Conservation (phyloP, 2,113 vertebrate genomes). For the Indri indri region DNA sequence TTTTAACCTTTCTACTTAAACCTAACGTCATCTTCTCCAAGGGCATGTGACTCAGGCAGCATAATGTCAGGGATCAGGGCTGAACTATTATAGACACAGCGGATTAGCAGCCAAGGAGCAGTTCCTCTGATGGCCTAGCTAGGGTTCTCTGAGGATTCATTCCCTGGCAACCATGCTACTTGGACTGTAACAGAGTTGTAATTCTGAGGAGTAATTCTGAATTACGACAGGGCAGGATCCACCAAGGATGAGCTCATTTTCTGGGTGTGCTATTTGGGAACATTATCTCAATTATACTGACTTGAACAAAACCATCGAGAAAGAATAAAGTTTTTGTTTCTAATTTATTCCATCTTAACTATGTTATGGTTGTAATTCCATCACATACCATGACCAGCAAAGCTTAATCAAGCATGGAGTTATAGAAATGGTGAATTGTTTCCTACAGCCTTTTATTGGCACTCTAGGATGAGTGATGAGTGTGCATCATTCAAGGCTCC, state of each 20-base stretch:
- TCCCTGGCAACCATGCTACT: conserved; percentile 18
- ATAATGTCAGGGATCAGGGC: conserved; percentile 59
- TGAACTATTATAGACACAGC: conserved; percentile 65
- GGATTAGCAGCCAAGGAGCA: conserved; percentile 47
- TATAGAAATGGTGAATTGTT: background rate
- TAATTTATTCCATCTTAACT: background rate
- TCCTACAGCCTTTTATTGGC: background rate
- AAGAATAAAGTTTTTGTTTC: background rate
- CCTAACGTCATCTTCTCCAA: conserved; percentile 51
- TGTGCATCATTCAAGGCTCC: background rate
- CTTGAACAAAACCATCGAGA: conserved; percentile 5
- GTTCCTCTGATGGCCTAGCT: background rate
- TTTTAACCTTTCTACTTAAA: conserved; percentile 57
- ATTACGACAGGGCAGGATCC: background rate
- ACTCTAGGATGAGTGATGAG: background rate
- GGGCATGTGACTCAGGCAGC: conserved; percentile 56
- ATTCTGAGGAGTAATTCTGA: conserved; percentile 33
- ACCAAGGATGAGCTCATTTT: conserved; percentile 29
- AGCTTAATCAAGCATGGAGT: background rate
- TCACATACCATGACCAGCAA: background rate
- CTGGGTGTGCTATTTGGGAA: background rate
- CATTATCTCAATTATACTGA: background rate
- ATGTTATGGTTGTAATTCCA: background rate
- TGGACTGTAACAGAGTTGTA: background rate
- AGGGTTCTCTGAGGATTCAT: conserved; percentile 53